These are phyloP conservation scores for Drosophila yakuba DNA, from an alignment of 1,140 invertebrate genomes.

Conservation along the genomic window DNA sequence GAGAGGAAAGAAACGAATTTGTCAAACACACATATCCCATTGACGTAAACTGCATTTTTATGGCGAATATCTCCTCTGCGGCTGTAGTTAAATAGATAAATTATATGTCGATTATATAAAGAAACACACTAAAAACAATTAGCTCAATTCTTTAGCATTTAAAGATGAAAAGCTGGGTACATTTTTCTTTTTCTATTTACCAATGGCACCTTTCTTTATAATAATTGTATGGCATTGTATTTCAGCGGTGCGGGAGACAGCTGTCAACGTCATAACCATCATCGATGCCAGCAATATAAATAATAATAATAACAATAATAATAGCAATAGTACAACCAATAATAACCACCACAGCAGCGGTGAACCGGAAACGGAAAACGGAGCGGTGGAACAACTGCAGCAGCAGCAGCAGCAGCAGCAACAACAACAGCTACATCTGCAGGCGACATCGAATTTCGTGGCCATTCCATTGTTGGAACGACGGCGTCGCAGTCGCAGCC, in stretches of 20 bases:
- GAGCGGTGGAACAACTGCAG: conserved; percentile 16
- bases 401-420: conserved; percentile 15
- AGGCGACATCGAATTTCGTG: conserved; percentile 49
- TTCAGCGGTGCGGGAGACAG: conserved; percentile 33
- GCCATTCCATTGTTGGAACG: conserved; percentile 63
- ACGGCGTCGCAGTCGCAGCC: conserved; percentile 67
- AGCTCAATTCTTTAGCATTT: neutral
- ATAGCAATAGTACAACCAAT: conserved; percentile 27
- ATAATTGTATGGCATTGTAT: neutral
- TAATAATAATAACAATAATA: conserved; percentile 17
- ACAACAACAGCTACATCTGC: conserved; percentile 14
- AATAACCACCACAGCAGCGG: conserved; percentile 22
- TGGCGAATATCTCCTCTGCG: neutral
- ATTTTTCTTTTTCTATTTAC: neutral
- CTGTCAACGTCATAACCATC: conserved; percentile 64
- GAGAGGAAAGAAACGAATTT: conserved; percentile 29
- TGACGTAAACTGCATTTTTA: neutral
- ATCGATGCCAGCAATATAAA: conserved; percentile 28
- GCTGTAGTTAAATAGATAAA: neutral
- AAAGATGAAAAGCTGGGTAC: no score
- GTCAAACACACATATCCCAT: conserved; percentile 20
- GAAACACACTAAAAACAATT: no score
- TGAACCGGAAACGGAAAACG: conserved; percentile 31
- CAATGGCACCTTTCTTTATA: neutral
- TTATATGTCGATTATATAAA: neutral